phyloP scores from a whole-genome alignment of 1,140 invertebrate species.

The Sycobia sp. region DNA sequence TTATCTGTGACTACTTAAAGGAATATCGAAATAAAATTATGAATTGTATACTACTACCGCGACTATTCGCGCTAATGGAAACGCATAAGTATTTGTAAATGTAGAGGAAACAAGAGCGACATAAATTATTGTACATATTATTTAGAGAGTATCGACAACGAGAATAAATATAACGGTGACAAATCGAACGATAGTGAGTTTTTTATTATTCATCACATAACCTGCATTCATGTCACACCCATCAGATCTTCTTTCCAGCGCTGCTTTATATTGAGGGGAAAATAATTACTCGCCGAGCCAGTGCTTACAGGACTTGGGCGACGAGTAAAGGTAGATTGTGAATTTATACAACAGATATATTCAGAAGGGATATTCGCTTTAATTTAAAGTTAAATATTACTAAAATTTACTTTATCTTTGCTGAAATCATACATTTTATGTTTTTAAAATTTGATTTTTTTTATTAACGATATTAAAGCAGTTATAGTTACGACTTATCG shows the following conservation, averaged over 20 bases:
- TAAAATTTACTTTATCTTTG: too few relatives aligned
- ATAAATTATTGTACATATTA: constrained; percentile 61
- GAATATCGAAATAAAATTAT: too few relatives aligned
- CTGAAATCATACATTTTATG: too few relatives aligned
- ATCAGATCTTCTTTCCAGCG: too few relatives aligned
- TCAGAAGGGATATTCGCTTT: too few relatives aligned
- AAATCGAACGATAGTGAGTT: constrained; percentile 13
- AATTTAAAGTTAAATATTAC: too few relatives aligned
- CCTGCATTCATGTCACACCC: not conserved
- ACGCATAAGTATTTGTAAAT: constrained; percentile 56
- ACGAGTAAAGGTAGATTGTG: not conserved
- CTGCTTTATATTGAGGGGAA: too few relatives aligned
- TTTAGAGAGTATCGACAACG: constrained; percentile 32
- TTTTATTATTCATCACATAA: not conserved
- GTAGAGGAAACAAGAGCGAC: constrained; percentile 52
- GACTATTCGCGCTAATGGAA: constrained; percentile 44
- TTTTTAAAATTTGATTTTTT: too few relatives aligned
- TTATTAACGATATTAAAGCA: too few relatives aligned
- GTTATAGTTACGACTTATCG: too few relatives aligned
- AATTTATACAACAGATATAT: not conserved
- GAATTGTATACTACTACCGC: constrained; percentile 13
- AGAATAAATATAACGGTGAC: constrained; percentile 37
- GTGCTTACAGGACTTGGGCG: too few relatives aligned
- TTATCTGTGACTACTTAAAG: constrained; percentile 25
- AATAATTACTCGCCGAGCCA: too few relatives aligned